These are phyloP conservation scores for Baronia brevicornis DNA, from an alignment of 2,888 invertebrate species.

Conservation along the genomic window DNA sequence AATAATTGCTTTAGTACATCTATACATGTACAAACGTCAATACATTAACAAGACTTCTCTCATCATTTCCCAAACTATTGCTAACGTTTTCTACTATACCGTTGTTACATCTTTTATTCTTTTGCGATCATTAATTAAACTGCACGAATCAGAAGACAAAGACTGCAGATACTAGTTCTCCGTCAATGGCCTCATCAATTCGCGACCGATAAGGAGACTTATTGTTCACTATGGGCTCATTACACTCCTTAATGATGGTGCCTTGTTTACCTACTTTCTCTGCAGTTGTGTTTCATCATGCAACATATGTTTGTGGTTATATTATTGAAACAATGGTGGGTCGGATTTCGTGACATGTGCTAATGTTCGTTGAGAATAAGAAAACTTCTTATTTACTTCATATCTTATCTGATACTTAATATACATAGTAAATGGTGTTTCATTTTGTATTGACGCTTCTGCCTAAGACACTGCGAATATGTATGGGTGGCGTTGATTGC, in stretches of 20 bases:
- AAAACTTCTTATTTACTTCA: no score
- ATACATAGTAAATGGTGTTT: no score
- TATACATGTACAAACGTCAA: no score
- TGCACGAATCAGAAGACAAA: conserved; percentile 3
- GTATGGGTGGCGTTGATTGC: no score
- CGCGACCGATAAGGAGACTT: conserved; percentile 2
- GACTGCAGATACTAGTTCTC: conserved; percentile 2
- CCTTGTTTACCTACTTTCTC: conserved; percentile 45
- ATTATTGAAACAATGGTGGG: conserved; percentile 36
- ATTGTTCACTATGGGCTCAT: conserved; percentile 26
- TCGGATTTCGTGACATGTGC: no score
- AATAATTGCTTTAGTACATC: no score
- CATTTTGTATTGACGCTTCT: no score
- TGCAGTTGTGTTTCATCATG: conserved; percentile 33
- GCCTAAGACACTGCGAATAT: no score
- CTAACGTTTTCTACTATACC: conserved; percentile 20
- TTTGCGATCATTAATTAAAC: conserved; percentile 10
- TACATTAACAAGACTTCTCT: no score
- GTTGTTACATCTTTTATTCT: conserved; percentile 2
- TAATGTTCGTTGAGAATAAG: no score
- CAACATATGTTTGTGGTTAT: conserved; percentile 28
- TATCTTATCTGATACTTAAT: no score
- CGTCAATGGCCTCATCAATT: conserved; percentile 11
- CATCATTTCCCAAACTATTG: no score
- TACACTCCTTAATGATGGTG: conserved; percentile 34